Percentiles rank a stretch among this genome's conserved stretches.
Conservation (phyloP, 2,888 invertebrate species). For the Drosophila fungiperda region DNA sequence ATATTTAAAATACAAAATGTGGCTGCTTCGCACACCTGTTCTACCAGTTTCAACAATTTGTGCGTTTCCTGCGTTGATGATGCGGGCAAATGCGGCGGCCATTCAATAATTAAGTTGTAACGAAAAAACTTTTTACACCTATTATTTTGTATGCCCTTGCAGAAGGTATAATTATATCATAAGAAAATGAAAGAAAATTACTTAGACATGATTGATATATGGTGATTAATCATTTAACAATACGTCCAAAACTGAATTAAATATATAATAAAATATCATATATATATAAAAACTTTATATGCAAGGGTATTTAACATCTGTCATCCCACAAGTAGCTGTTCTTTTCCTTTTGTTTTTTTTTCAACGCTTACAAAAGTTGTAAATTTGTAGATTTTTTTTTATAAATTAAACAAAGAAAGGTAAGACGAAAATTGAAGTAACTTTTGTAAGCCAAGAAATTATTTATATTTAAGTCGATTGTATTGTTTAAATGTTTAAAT, state of each 20-base stretch:
- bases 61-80: conserved; percentile 13
- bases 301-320: neutral
- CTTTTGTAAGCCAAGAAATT: neutral
- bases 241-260: neutral
- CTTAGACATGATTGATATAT: neutral
- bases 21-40: conserved; percentile 65
- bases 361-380: neutral
- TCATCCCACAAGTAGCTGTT: neutral
- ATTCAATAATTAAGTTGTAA: conserved; percentile 75
- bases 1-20: conserved; percentile 74
- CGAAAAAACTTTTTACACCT: conserved; percentile 59
- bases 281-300: neutral
- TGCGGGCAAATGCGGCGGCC: conserved; percentile 47
- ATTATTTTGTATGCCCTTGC: conserved; percentile 15
- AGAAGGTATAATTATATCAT: conserved; percentile 18
- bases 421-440: neutral
- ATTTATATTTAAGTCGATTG: neutral
- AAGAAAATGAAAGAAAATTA: conserved; percentile 15
- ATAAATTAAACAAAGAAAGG: neutral
- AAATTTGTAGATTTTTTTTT: neutral
- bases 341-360: neutral
- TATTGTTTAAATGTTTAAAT: too few species aligned
- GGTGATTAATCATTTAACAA: neutral
- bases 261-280: neutral
- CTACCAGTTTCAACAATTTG: conserved; percentile 8